A percentile compares a stretch with the other conserved stretches of the same genome.
These are phyloP conservation scores for Neodiprion lecontei DNA, from an alignment of 1,140 invertebrate genomes.

Conservation along the genomic window DNA sequence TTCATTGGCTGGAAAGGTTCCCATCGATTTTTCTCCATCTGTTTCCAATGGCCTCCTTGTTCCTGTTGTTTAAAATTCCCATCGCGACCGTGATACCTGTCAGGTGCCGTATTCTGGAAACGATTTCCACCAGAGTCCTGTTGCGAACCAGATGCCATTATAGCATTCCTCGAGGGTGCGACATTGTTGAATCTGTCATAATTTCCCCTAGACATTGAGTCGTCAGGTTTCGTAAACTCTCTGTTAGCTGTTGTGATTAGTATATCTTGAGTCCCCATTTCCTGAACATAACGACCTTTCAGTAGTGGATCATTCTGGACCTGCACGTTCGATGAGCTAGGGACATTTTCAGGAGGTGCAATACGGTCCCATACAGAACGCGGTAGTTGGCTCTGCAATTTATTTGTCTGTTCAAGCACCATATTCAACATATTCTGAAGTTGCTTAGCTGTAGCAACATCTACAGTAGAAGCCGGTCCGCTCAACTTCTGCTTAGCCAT, in stretches of 20 bases:
- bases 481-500: slow-evolving; percentile 51
- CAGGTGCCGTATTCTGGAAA: neutral
- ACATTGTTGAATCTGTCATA: slow-evolving; percentile 27
- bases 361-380: slow-evolving; percentile 58
- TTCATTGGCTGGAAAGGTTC: slow-evolving; percentile 11
- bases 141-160: neutral
- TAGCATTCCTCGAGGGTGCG: no score
- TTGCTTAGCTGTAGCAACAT: slow-evolving; percentile 51
- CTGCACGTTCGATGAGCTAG: neutral
- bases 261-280: slow-evolving; percentile 43
- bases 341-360: slow-evolving; percentile 40
- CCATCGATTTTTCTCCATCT: slow-evolving; percentile 6
- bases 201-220: slow-evolving; percentile 39
- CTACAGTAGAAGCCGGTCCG: slow-evolving; percentile 36
- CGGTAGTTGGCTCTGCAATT: slow-evolving; percentile 52
- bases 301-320: slow-evolving; percentile 27
- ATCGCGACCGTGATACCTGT: slow-evolving; percentile 18
- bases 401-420: slow-evolving; percentile 55
- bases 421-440: slow-evolving; percentile 53
- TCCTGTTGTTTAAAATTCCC: neutral
- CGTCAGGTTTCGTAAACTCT: slow-evolving; percentile 28
- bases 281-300: slow-evolving; percentile 48
- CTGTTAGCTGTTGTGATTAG: slow-evolving; percentile 49
- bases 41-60: slow-evolving; percentile 19
- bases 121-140: neutral